Evolutionary conservation across 2,888 invertebrate genomes (phyloP).

Genomic region (Drosophila parthenogenetica): DNA sequence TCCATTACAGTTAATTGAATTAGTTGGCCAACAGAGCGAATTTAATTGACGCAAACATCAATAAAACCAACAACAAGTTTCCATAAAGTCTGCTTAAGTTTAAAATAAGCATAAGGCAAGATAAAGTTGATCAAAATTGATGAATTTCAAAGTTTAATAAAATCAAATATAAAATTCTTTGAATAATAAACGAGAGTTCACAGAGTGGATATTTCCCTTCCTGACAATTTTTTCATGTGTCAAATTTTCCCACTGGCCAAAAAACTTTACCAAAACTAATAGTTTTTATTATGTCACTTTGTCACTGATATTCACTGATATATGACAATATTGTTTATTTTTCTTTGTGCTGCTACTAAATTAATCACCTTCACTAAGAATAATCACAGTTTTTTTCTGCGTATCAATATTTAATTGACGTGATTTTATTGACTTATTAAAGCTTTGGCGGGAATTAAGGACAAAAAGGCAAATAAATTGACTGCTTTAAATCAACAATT

Average conservation of each 20-base stretch:
- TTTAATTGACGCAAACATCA: background rate
- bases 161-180: too few relatives aligned
- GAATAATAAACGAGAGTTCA: too few relatives aligned
- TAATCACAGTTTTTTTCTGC: background rate
- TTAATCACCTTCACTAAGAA: slow-evolving; percentile 7
- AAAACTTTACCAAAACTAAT: background rate
- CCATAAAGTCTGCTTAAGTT: background rate
- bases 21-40: background rate
- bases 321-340: background rate
- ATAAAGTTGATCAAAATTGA: background rate
- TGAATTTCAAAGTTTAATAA: too few relatives aligned
- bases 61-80: background rate
- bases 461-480: slow-evolving; percentile 17
- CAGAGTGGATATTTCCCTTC: too few relatives aligned
- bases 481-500: slow-evolving; percentile 20
- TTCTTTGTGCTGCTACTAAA: background rate
- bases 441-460: slow-evolving; percentile 1
- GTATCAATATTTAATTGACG: slow-evolving; percentile 17
- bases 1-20: slow-evolving; percentile 26
- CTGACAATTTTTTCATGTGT: too few relatives aligned
- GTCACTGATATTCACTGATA: slow-evolving; percentile 10
- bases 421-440: slow-evolving; percentile 1
- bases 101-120: background rate
- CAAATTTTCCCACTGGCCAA: background rate
- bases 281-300: background rate